These are phyloP conservation scores for Strigamia maritima DNA, from an alignment of 2,888 invertebrate genomes.

Conservation along the genomic window DNA sequence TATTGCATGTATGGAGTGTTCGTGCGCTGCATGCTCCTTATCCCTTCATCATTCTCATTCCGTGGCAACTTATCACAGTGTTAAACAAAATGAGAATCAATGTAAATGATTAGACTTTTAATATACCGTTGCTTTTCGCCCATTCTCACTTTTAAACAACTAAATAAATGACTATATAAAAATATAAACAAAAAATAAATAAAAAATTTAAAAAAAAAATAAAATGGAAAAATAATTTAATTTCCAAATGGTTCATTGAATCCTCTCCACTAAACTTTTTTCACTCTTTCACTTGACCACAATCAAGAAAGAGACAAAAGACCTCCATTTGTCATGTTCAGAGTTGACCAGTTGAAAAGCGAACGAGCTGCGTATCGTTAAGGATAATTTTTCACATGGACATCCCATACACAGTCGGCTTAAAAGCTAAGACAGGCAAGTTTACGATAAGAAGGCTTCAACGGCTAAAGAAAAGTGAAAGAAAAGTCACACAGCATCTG, in stretches of 20 bases:
- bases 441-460: neutral
- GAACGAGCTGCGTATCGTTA: too few species aligned
- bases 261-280: neutral
- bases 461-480: conserved; percentile 5
- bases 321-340: neutral
- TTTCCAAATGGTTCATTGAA: neutral
- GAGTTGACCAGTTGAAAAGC: conserved; percentile 7
- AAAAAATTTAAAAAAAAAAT: neutral
- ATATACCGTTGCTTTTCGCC: neutral
- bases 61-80: conserved; percentile 1
- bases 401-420: neutral
- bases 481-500: neutral
- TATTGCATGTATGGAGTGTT: conserved; percentile 3
- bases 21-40: neutral
- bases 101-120: conserved; percentile 3
- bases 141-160: neutral
- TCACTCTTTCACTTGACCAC: neutral
- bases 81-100: conserved; percentile 10
- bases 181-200: too few species aligned
- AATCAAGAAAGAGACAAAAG: neutral
- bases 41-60: neutral
- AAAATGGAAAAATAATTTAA: neutral
- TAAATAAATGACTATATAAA: neutral
- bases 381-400: conserved; percentile 5
- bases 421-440: neutral